Conservation (phyloP, 23 tunicate genomes). For the Styela clava region DNA sequence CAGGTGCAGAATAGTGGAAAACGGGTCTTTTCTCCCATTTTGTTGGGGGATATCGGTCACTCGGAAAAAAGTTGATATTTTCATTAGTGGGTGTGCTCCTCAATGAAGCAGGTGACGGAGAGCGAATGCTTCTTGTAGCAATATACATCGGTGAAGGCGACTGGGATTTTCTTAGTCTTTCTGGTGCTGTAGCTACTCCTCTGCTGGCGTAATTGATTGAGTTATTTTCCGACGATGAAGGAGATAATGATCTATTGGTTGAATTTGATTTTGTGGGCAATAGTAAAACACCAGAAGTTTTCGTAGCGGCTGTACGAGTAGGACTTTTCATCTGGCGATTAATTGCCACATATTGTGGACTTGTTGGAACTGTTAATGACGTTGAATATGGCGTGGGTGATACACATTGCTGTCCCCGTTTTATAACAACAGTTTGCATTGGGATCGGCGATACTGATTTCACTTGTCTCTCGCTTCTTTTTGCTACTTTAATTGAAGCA, state of each 20-base stretch:
- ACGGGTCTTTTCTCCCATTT: not conserved
- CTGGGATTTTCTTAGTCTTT: not conserved
- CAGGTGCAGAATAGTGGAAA: not conserved
- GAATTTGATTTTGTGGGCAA: not conserved
- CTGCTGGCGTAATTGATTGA: not conserved
- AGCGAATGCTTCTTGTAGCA: not conserved
- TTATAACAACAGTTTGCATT: not conserved
- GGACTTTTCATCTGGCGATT: not conserved
- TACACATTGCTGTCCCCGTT: not conserved
- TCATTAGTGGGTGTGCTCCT: not conserved
- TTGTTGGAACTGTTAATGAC: not conserved
- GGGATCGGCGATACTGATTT: not conserved
- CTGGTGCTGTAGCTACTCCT: not conserved
- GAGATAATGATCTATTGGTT: not conserved
- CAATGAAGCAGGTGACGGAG: not conserved
- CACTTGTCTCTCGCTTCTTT: not conserved
- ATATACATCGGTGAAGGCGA: not conserved
- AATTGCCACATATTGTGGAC: not conserved
- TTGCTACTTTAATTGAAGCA: not conserved
- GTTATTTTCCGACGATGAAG: not conserved
- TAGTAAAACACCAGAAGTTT: not conserved
- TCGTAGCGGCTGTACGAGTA: not conserved
- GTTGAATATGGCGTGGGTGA: not conserved
- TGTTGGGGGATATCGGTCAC: not conserved
- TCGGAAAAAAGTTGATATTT: not conserved